phyloP scores from a whole-genome alignment of 2,797 vertebrate genomes.

The Anguilla obscura region DNA sequence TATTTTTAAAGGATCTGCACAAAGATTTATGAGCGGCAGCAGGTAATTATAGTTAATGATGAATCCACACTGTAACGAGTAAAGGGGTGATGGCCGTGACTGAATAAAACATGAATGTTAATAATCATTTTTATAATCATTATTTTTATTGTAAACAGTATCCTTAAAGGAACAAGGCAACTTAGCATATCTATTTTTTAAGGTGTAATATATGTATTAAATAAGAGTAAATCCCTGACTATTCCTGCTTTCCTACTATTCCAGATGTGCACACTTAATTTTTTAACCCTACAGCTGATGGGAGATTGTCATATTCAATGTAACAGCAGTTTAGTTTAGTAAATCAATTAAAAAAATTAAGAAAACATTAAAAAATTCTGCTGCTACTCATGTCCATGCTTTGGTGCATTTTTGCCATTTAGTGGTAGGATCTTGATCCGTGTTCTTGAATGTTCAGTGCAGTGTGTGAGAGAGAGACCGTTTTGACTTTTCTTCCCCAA shows the following conservation, averaged over 20 bases:
- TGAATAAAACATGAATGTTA: slow-evolving; percentile 1
- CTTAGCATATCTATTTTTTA: background rate
- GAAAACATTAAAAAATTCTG: background rate
- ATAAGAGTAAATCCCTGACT: background rate
- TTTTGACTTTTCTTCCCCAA: background rate
- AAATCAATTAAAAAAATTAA: background rate
- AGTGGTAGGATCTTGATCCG: background rate
- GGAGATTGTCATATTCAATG: background rate
- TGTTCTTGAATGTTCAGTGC: background rate
- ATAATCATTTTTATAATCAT: background rate
- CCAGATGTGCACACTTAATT: background rate
- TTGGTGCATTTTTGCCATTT: background rate
- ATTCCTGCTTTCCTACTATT: background rate
- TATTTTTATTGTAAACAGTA: background rate
- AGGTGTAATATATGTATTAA: background rate
- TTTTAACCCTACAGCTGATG: background rate
- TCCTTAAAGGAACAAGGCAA: background rate
- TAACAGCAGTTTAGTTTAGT: background rate
- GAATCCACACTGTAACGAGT: slow-evolving; percentile 2
- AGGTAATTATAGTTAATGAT: slow-evolving; percentile 11
- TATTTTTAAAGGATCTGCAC: slow-evolving; percentile 17
- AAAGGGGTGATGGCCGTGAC: background rate
- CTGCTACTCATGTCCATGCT: background rate
- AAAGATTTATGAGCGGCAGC: slow-evolving; percentile 4
- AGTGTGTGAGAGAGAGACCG: background rate